These are phyloP conservation scores for Pseudomyrmex concolor DNA, from an alignment of 1,140 invertebrate genomes.

Conservation along the genomic window DNA sequence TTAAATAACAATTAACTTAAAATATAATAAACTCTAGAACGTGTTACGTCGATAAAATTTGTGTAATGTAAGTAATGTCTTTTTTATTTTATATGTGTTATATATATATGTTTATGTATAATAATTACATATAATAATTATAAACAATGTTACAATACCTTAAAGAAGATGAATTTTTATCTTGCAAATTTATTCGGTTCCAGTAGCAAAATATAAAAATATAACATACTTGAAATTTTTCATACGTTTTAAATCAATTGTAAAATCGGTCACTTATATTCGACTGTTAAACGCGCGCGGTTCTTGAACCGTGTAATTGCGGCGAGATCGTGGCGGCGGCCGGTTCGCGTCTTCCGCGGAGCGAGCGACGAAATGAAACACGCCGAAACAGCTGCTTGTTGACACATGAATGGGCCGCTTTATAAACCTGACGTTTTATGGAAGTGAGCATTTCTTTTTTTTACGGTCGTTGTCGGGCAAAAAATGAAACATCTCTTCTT, in stretches of 20 bases:
- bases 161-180: neutral
- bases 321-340: neutral
- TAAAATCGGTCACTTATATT: neutral
- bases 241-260: neutral
- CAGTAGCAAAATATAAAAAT: neutral
- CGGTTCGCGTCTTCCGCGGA: neutral
- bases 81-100: neutral
- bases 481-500: conserved; percentile 33
- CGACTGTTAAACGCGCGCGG: neutral
- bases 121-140: neutral
- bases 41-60: too few relatives aligned
- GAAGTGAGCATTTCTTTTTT: conserved; percentile 25
- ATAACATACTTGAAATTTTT: neutral
- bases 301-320: conserved; percentile 19
- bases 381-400: conserved; percentile 46
- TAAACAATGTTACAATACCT: neutral
- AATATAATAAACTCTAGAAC: too few relatives aligned
- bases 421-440: conserved; percentile 54
- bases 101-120: neutral
- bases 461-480: neutral
- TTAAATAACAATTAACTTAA: too few relatives aligned
- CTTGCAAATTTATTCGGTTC: neutral
- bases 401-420: conserved; percentile 37
- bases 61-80: too few relatives aligned
- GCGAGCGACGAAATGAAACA: conserved; percentile 31